These are phyloP conservation scores for Macrobrachium rosenbergii DNA, from an alignment of 1,140 invertebrate genomes.

Conservation along the genomic window DNA sequence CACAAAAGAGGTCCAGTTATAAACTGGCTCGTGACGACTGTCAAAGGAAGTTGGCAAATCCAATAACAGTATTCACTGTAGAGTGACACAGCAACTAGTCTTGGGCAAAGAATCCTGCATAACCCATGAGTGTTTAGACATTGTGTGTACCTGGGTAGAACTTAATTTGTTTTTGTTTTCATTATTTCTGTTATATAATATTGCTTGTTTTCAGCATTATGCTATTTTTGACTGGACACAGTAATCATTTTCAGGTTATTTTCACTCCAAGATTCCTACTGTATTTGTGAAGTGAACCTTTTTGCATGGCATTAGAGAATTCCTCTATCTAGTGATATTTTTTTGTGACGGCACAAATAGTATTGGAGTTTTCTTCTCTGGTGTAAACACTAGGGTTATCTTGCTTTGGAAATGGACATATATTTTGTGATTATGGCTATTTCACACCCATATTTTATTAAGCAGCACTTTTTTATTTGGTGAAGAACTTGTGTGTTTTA, in stretches of 20 bases:
- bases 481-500: constrained; percentile 57
- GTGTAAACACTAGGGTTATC: constrained; percentile 54
- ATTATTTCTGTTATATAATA: constrained; percentile 32
- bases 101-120: constrained; percentile 28
- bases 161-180: constrained; percentile 33
- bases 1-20: too few species aligned
- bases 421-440: constrained; percentile 56
- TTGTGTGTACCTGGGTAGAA: constrained; percentile 60
- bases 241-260: constrained; percentile 48
- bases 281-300: constrained; percentile 49
- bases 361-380: constrained; percentile 51
- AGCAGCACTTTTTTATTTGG: constrained; percentile 59
- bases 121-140: constrained; percentile 39
- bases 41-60: constrained; percentile 16
- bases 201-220: constrained; percentile 34
- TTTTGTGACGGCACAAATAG: constrained; percentile 60
- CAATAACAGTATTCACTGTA: constrained; percentile 30
- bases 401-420: constrained; percentile 53
- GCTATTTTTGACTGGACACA: constrained; percentile 25
- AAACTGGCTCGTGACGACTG: too few species aligned
- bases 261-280: constrained; percentile 34
- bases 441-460: constrained; percentile 58
- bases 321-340: constrained; percentile 60
- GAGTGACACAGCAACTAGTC: constrained; percentile 44
- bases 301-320: constrained; percentile 58